These are phyloP conservation scores for Scophthalmus maximus DNA, from an alignment of 2,113 vertebrate genomes.

Conservation along the genomic window DNA sequence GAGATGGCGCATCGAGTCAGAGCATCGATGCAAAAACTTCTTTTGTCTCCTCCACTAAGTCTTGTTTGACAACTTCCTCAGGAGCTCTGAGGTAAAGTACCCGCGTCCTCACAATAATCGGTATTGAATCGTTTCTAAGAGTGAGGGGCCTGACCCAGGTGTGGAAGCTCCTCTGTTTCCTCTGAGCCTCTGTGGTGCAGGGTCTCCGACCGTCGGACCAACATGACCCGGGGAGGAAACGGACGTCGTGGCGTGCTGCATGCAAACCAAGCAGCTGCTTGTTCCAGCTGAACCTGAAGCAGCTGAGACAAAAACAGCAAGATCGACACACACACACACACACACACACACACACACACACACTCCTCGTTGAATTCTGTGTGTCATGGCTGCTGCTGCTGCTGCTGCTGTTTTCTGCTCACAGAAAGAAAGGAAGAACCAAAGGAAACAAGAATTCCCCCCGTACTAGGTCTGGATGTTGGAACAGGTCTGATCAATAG, in stretches of 20 bases:
- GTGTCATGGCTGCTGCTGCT: not conserved
- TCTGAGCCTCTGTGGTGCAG: conserved; percentile 2
- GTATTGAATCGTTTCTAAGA: not conserved
- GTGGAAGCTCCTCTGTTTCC: not conserved
- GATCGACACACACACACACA: not conserved
- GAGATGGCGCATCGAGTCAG: too few species aligned
- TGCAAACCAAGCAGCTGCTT: conserved; percentile 10
- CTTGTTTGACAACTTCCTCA: too few species aligned
- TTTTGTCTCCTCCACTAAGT: too few species aligned
- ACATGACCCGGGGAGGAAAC: not conserved
- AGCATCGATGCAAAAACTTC: too few species aligned
- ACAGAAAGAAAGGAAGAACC: conserved; percentile 21
- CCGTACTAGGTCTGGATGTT: conserved; percentile 28
- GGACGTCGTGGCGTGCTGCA: conserved; percentile 5
- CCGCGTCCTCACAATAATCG: too few species aligned
- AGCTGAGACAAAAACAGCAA: conserved; percentile 20
- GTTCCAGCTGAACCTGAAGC: not conserved
- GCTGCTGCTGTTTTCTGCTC: conserved; percentile 32
- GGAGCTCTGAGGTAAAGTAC: too few species aligned
- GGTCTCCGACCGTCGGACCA: too few species aligned
- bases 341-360: not conserved
- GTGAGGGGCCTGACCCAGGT: not conserved
- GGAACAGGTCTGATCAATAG: conserved; percentile 48
- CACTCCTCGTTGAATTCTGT: not conserved
- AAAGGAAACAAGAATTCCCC: conserved; percentile 26